Conservation (phyloP, 2,797 vertebrate genomes). For the Danio aesculapii region DNA sequence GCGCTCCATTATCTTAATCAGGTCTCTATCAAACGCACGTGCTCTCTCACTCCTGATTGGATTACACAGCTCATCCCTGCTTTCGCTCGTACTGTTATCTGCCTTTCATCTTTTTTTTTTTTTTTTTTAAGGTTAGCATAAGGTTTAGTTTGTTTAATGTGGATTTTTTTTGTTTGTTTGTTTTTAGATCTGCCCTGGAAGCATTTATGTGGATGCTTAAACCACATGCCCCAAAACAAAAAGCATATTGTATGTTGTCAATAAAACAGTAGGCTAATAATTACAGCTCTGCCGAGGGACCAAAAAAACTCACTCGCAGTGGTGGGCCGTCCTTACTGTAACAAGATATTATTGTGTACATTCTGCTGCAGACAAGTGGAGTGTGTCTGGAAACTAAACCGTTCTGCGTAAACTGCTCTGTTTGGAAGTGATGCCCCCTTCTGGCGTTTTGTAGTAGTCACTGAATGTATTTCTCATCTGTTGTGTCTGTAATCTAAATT, state of each 20-base stretch:
- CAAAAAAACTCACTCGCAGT: not conserved
- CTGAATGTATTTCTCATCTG: not conserved
- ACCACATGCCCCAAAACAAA: not conserved
- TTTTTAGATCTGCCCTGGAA: not conserved
- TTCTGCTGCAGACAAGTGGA: not conserved
- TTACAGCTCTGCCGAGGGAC: not conserved
- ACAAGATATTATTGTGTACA: not conserved
- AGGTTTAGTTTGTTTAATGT: not conserved
- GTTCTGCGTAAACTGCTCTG: not conserved
- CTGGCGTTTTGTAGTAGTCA: slow-evolving; percentile 16
- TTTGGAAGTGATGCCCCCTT: slow-evolving; percentile 44
- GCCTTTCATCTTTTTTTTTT: not conserved
- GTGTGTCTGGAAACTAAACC: not conserved
- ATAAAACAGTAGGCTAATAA: no score
- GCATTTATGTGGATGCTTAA: not conserved
- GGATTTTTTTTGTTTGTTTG: not conserved
- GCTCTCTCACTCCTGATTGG: slow-evolving; percentile 18
- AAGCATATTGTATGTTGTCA: not conserved
- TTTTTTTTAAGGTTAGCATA: slow-evolving; percentile 4
- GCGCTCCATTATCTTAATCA: slow-evolving; percentile 6
- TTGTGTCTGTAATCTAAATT: not conserved
- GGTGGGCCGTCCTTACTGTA: not conserved
- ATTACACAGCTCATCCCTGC: slow-evolving; percentile 7
- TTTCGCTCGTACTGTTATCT: not conserved
- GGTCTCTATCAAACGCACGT: slow-evolving; percentile 10